A percentile compares a stretch with the other conserved stretches of the same genome.
Conservation (phyloP, 2,888 invertebrate species). For the Tenthredo notha region DNA sequence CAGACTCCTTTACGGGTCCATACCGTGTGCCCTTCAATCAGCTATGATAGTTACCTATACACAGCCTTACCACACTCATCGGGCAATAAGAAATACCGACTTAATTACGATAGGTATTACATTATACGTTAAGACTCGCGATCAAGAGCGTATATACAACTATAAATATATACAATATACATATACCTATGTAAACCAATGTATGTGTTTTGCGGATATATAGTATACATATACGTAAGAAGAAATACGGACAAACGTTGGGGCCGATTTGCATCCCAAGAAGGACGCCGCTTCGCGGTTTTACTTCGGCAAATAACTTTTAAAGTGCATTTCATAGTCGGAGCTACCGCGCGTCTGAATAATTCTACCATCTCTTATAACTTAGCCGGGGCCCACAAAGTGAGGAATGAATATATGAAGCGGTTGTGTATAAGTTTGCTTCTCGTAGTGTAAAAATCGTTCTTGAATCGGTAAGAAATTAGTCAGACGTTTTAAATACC, state of each 20-base stretch:
- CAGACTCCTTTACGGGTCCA: constrained; percentile 55
- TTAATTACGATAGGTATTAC: constrained; percentile 69
- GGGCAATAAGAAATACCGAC: constrained; percentile 71
- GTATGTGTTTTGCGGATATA: not conserved
- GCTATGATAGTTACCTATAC: constrained; percentile 59
- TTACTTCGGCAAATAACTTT: constrained; percentile 45
- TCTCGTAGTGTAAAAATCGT: not conserved
- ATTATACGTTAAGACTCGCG: not conserved
- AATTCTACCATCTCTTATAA: constrained; percentile 16
- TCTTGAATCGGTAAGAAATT: not conserved
- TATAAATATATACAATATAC: not conserved
- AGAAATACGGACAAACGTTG: not conserved
- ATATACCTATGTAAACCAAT: not conserved
- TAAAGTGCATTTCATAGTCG: not conserved
- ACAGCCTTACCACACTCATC: constrained; percentile 17
- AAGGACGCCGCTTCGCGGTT: not conserved
- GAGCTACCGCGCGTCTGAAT: not conserved
- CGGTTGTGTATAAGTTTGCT: too few relatives aligned
- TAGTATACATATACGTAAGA: not conserved
- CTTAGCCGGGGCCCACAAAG: not conserved
- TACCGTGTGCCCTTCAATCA: constrained; percentile 67
- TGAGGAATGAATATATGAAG: not conserved
- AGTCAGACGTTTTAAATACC: not conserved
- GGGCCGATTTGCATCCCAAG: constrained; percentile 41
- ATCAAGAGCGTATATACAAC: not conserved